Percentiles rank a stretch among this genome's conserved stretches.
Evolutionary conservation across 2,113 vertebrate genomes (phyloP).

Genomic region (Nyctibius bracteatus): DNA sequence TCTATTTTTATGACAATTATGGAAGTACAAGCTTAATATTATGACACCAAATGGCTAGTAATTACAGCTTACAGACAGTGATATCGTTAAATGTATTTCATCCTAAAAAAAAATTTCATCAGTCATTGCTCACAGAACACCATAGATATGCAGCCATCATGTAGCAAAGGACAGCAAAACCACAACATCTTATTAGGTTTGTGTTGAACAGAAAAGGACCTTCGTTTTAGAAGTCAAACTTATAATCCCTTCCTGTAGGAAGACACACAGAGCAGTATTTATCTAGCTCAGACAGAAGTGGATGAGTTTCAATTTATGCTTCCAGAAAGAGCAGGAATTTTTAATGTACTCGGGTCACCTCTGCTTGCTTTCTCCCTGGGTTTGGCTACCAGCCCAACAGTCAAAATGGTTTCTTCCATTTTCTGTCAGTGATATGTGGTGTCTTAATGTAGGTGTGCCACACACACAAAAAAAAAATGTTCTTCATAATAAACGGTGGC

Average conservation of each 20-base stretch:
- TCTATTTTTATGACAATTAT: not conserved
- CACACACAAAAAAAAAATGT: accelerated
- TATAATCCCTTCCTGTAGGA: not conserved
- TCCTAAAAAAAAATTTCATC: not conserved
- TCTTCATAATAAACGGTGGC: not conserved
- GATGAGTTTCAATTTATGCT: not conserved
- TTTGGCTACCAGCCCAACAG: not conserved
- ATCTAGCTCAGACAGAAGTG: not conserved
- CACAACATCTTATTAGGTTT: not conserved
- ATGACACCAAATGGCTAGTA: not conserved
- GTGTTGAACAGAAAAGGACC: not conserved
- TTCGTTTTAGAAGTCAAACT: not conserved
- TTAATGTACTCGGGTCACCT: not conserved
- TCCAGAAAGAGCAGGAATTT: not conserved
- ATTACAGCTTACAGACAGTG: not conserved
- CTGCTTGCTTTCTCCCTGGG: not conserved
- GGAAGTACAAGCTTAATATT: not conserved
- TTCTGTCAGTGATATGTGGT: not conserved
- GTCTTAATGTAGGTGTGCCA: not conserved
- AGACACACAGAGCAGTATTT: not conserved
- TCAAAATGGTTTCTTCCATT: not conserved
- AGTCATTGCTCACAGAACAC: not conserved
- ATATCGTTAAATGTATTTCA: not conserved
- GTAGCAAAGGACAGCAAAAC: not conserved
- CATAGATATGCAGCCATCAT: not conserved